phyloP scores from a whole-genome alignment of 2,113 vertebrate genomes.

The Myotis yumanensis region DNA sequence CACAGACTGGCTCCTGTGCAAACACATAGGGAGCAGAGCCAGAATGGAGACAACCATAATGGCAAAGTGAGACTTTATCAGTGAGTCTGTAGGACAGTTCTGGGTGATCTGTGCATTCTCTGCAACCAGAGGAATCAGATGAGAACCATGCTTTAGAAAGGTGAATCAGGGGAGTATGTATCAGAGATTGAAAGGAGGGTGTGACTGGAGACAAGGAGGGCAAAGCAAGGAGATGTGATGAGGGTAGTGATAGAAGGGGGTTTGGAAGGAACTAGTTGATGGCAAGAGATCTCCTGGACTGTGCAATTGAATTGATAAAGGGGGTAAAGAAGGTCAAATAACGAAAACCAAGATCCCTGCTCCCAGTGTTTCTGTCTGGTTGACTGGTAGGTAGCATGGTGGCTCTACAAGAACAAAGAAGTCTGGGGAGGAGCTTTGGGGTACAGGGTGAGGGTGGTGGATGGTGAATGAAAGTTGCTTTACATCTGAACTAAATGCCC shows the following conservation, averaged over 20 bases:
- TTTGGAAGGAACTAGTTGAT: background rate
- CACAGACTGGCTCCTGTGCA: too few relatives aligned
- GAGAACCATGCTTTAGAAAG: background rate
- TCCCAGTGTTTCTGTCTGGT: background rate
- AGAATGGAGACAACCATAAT: background rate
- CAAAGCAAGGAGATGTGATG: background rate
- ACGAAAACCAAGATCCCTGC: background rate
- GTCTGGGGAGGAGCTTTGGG: background rate
- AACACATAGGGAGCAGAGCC: background rate
- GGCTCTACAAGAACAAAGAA: background rate
- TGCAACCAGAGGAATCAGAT: background rate
- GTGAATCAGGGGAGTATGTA: background rate
- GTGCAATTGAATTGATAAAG: background rate
- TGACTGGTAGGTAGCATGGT: background rate
- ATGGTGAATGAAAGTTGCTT: background rate
- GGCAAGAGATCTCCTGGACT: background rate
- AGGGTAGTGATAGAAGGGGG: background rate
- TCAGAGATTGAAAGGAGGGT: background rate
- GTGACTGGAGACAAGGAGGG: background rate
- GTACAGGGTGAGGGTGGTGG: background rate
- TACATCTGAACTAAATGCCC: background rate
- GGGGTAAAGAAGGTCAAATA: background rate
- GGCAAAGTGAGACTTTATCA: background rate
- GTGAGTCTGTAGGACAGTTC: background rate
- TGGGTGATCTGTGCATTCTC: background rate